Conservation (phyloP, 2,113 vertebrate species). For the Festucalex cinctus region DNA sequence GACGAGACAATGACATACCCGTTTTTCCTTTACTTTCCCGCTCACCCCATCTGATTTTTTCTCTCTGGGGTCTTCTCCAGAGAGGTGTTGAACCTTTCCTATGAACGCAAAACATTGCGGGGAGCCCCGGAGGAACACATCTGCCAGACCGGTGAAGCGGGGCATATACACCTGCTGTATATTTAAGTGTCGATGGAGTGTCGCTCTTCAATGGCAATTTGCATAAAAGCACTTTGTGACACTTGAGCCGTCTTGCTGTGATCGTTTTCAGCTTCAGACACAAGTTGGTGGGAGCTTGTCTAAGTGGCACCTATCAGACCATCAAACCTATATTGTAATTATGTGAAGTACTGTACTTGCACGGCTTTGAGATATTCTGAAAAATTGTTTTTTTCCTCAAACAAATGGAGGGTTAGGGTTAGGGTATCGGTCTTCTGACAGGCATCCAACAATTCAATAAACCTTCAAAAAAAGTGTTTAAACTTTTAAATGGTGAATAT, state of each 20-base stretch:
- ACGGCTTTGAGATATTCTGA: background rate
- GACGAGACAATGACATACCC: slow-evolving; percentile 32
- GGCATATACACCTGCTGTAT: slow-evolving; percentile 16
- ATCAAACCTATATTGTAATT: slow-evolving; percentile 51
- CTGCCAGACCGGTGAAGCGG: slow-evolving; percentile 16
- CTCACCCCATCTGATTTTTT: slow-evolving; percentile 24
- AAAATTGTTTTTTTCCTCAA: background rate
- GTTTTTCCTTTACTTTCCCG: slow-evolving; percentile 32
- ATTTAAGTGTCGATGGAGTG: slow-evolving; percentile 42
- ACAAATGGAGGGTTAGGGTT: slow-evolving; percentile 4
- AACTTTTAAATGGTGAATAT: too few relatives aligned
- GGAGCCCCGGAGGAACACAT: slow-evolving; percentile 36
- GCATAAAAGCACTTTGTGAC: slow-evolving; percentile 62
- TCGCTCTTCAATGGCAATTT: slow-evolving; percentile 46
- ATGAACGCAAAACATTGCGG: slow-evolving; percentile 25
- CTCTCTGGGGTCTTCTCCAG: slow-evolving; percentile 24
- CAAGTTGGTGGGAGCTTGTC: slow-evolving; percentile 23
- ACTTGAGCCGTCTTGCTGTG: slow-evolving; percentile 49
- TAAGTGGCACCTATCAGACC: slow-evolving; percentile 53
- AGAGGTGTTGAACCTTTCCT: slow-evolving; percentile 35
- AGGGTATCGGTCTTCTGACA: background rate
- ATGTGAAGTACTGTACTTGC: slow-evolving; percentile 30
- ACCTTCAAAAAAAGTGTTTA: too few relatives aligned
- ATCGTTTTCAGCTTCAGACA: slow-evolving; percentile 47
- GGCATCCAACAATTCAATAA: too few relatives aligned